These are phyloP conservation scores for Andrena haemorrhoa DNA, from an alignment of 2,888 invertebrate genomes.

Conservation along the genomic window DNA sequence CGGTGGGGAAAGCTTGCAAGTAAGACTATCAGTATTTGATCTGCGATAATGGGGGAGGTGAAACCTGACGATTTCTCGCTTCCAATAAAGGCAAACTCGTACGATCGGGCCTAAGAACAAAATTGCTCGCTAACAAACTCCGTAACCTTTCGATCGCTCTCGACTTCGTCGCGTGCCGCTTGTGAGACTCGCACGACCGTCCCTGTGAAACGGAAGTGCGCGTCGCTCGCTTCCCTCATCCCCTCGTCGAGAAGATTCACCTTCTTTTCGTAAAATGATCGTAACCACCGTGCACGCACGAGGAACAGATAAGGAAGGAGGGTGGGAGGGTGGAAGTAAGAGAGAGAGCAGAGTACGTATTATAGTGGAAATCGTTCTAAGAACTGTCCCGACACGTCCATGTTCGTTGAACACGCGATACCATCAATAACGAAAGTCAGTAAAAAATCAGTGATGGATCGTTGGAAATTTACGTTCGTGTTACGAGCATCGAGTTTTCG, in stretches of 20 bases:
- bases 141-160: constrained; percentile 54
- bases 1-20: background rate
- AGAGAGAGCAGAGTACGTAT: constrained; percentile 32
- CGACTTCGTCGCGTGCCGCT: constrained; percentile 68
- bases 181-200: constrained; percentile 54
- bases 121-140: constrained; percentile 22
- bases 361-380: constrained; percentile 40
- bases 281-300: constrained; percentile 20
- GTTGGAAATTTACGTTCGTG: background rate
- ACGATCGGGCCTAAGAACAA: constrained; percentile 28
- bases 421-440: constrained; percentile 25
- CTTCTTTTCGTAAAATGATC: constrained; percentile 30
- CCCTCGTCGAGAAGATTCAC: constrained; percentile 33
- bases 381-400: constrained; percentile 38
- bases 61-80: constrained; percentile 20
- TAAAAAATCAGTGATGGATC: constrained; percentile 31
- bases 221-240: constrained; percentile 35
- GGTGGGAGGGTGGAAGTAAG: background rate
- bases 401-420: constrained; percentile 41
- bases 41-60: background rate
- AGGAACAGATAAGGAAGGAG: background rate
- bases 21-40: background rate
- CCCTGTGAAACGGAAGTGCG: constrained; percentile 60
- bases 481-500: background rate
- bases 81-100: constrained; percentile 38